Base-by-base conservation (phyloP, 2,888 invertebrate species). In the Slavum lentiscoides region DNA sequence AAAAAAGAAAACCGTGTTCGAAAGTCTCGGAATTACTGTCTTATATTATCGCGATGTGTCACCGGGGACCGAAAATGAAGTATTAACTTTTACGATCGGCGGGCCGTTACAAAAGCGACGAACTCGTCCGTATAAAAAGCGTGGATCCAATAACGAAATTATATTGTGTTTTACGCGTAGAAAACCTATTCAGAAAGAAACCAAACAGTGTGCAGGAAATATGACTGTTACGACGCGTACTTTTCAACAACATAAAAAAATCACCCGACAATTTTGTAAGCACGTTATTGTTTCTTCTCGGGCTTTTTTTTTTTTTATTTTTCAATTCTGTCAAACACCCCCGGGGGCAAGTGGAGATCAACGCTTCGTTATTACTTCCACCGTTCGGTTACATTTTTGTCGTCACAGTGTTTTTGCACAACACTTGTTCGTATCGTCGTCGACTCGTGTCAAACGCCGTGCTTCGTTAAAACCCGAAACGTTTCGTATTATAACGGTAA, bases 11-110 rank as follows among this genome's bases (percentile, higher is more conserved):
- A 49, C 15, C 11, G 15, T 13, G 17, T 11, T 43, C 49, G 21
- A 15, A 55, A 64, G 64, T 74, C 39, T 17, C 39, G 21, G 37
- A 74, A 66, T 74, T 64, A 74, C 64, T 55, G 64, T 74, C 74
- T 17, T 66, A 8, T 64, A 23, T n/a, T 39, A 21, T n/a, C 69
- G 53, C 49, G 9, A 17, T 59, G 21, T n/a, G 39, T 70, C 69
- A 15, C 76, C 21, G 15, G 68, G 49, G 76, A 77, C 69, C 17
- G 53, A 77, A 61, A 75, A 77, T 49, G n/a, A 61, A 59, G 61
- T 62, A 77, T 77, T 77, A 69, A 69, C 69, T 61, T 77, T 77
- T 76, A 75, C 23, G 67, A 67, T 75, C 58, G 30, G 23, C n/a
- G 43, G 6, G 7, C 43, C 43, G 43, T 43, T n/a, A 5, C 55